Evolutionary conservation across 2,113 vertebrate genomes (phyloP).

Genomic region (Carlito syrichta): DNA sequence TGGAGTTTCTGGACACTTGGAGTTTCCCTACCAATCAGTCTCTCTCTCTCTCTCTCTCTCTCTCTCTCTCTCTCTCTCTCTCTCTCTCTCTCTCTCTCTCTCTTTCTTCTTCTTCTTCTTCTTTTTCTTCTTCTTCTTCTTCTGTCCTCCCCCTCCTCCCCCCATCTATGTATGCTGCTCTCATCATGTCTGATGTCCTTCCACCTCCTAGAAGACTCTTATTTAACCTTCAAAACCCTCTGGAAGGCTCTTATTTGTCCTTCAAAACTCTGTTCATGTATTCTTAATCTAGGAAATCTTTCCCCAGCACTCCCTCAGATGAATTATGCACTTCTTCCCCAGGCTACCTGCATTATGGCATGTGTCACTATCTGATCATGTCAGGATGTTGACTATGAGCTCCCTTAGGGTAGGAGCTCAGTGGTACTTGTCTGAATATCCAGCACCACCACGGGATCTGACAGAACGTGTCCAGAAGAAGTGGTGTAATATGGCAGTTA

Average conservation of each 20-base stretch:
- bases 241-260: too few relatives aligned
- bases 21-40: neutral
- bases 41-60: neutral
- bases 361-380: neutral
- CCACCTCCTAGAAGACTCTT: conserved; percentile 8
- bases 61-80: neutral
- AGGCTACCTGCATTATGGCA: neutral
- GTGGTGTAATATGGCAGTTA: neutral
- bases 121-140: too few relatives aligned
- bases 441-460: neutral
- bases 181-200: neutral
- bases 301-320: neutral
- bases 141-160: too few relatives aligned
- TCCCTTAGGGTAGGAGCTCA: neutral
- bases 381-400: neutral
- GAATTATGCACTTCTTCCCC: neutral
- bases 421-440: neutral
- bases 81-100: too few relatives aligned
- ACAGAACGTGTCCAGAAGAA: neutral
- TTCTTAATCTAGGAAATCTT: neutral
- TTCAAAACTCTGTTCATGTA: neutral
- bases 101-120: too few relatives aligned
- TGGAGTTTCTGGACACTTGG: neutral
- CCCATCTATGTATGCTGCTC: neutral
- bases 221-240: conserved; percentile 8